phyloP scores from a whole-genome alignment of 2,113 vertebrate genomes.

The Myiagra hebetior region DNA sequence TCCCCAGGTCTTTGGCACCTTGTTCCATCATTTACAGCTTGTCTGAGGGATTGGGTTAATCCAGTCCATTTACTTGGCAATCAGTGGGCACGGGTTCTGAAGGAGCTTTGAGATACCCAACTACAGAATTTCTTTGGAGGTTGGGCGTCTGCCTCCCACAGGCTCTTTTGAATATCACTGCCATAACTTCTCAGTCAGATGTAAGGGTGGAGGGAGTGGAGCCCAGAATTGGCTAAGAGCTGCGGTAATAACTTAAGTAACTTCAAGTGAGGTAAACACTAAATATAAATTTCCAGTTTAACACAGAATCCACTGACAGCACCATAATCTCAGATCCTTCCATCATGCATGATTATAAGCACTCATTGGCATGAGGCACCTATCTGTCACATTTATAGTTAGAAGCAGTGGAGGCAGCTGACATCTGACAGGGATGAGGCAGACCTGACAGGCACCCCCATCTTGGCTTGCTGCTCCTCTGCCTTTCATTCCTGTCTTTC shows the following conservation, averaged over 20 bases:
- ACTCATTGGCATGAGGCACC: conserved; percentile 32
- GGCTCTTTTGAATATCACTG: neutral
- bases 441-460: conserved; percentile 52
- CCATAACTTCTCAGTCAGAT: neutral
- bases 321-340: conserved; percentile 46
- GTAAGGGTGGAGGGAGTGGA: neutral
- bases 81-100: neutral
- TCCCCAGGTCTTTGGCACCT: neutral
- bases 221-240: neutral
- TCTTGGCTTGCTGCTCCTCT: conserved; percentile 29
- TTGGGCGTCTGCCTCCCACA: neutral
- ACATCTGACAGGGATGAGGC: conserved; percentile 62
- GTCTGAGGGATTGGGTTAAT: neutral
- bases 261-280: conserved; percentile 46
- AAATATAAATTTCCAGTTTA: conserved; percentile 51
- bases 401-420: conserved; percentile 62
- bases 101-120: neutral
- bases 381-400: conserved; percentile 66
- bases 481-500: conserved; percentile 3
- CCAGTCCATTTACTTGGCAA: neutral
- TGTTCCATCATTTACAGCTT: neutral
- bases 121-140: neutral
- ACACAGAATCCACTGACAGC: conserved; percentile 53
- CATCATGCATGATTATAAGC: conserved; percentile 46
- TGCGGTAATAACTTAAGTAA: neutral